Evolutionary conservation across 2,888 invertebrate genomes (phyloP), one percentile per base, ranked within the genome.

Genomic region (Busseola fusca): DNA sequence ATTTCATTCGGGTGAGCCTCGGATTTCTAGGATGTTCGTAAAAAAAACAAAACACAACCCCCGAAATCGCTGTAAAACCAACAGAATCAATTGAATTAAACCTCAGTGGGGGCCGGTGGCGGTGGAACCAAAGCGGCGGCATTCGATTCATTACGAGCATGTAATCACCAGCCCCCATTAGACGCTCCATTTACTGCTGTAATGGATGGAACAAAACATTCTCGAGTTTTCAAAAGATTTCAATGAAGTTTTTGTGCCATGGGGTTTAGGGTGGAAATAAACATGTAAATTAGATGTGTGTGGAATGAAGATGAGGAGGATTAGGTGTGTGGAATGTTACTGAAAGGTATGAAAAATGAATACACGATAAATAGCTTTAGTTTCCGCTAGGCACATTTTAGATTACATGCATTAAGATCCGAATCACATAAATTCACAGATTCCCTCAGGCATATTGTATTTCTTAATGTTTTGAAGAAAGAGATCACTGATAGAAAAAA

Each of bases 101-200:
- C 45, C 77, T 30, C 71, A 45, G 37, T 10, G 63, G 14, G 74
- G 50, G 37, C 68, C 58, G 42, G 40, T 27, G 45, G 70, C 30
- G 42, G 60, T 12, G 18, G 63, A 72, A 74, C 69, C 69, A 62
- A 58, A 64, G 70, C 63, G 68, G 42, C 30, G 74, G 69, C 76
- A 69, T 81, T 75, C 72, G 71, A 76, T 72, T 74, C 69, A 77
- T 77, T 76, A 74, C 75, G 63, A 75, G 60, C 74, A 69, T 71
- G 84, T 83, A 81, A 78, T 84, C 82, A 84, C 60, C 72, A 67
- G 77, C 74, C 12, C 37, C 74, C 71, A 84, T 84, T 84, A 76
- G 57, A 56, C 71, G 80, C 67, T 62, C 72, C 84, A 84, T 84
- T 84, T 76, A 62, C 72, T 57, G 48, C 58, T 48, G 71, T 75